Base-by-base conservation (phyloP, 2,888 invertebrate species). In the Stenolophus ochropezus region DNA sequence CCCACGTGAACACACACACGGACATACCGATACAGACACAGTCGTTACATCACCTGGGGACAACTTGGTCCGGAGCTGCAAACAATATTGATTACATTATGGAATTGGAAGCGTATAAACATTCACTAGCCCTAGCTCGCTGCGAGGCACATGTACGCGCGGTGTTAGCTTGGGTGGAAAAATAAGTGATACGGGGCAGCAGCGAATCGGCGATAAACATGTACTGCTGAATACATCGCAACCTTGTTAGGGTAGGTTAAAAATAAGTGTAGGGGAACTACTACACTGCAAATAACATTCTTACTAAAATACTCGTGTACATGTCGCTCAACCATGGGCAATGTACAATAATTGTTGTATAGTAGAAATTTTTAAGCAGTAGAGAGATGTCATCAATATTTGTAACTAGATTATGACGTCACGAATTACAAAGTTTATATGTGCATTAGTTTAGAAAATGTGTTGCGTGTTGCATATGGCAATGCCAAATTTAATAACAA, bases 21-120 rank as follows among this genome's bases (percentile, higher is more conserved):
- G 21, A 61, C 61, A 61, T 51, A 23, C 25, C 23, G 21, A 61
- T 23, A 61, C 23, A 61, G 14, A 61, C 23, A 61, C 27, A 14
- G 8, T 27, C 14, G n/a, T 25, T n/a, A 23, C 23, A 61, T 61
- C 61, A 61, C 61, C 61, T 61, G 61, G 27, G 61, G 61, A 61
- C 61, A 61, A 61, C 27, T 61, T 61, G 25, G 14, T 23, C 14
- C n/a, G 5, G 56, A 20, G 56, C 56, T 20, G 56, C 56, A 20
- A 75, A 53, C 56, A 23, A 75, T 69, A 79, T 79, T 47, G 78
- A 79, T 79, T 69, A 53, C 65, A 51, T 79, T 79, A 79, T 65
- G 49, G 42, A 79, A 79, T 65, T 69, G 65, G 14, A 20, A 18
- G 3, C 78, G 16, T 65, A 79, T 69, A 69, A 65, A 79, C 78